Evolutionary conservation across 23 tunicate species (phyloP).

Genomic region (Phallusia fumigata): DNA sequence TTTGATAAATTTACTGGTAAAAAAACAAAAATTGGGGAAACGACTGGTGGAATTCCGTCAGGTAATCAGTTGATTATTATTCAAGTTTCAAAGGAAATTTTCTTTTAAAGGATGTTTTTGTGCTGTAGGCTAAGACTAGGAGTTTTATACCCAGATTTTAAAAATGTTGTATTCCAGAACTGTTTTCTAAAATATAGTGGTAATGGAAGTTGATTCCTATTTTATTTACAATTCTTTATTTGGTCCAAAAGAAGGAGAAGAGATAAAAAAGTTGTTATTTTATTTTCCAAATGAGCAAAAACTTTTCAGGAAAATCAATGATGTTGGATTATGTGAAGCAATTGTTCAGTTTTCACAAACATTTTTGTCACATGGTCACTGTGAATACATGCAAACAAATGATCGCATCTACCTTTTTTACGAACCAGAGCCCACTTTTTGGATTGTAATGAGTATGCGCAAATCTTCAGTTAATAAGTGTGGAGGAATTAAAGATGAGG

Average conservation of each 20-base stretch:
- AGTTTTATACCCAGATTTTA: no score
- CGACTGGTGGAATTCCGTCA: no score
- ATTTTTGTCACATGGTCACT: constrained; percentile 41
- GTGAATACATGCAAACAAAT: constrained; percentile 65
- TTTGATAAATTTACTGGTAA: no score
- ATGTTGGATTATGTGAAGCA: constrained; percentile 92
- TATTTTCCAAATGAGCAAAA: constrained; percentile 80
- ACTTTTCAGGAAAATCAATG: constrained; percentile 50
- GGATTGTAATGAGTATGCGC: constrained; percentile 62
- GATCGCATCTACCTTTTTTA: constrained; percentile 54
- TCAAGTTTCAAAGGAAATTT: no score
- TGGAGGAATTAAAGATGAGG: constrained; percentile 14
- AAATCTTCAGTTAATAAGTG: constrained; percentile 1
- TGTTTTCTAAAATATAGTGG: neutral
- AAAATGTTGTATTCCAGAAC: no score
- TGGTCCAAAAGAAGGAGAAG: constrained; percentile 4
- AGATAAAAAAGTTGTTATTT: constrained; percentile 49
- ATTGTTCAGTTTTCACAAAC: constrained; percentile 76
- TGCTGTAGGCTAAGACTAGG: no score
- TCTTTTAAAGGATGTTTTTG: no score
- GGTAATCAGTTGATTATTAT: no score
- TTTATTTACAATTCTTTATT: neutral
- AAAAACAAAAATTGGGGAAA: no score
- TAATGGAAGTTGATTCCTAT: neutral
- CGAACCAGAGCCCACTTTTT: constrained; percentile 72